Conservation (phyloP, 2,888 invertebrate species). For the Temnothorax ravouxi region DNA sequence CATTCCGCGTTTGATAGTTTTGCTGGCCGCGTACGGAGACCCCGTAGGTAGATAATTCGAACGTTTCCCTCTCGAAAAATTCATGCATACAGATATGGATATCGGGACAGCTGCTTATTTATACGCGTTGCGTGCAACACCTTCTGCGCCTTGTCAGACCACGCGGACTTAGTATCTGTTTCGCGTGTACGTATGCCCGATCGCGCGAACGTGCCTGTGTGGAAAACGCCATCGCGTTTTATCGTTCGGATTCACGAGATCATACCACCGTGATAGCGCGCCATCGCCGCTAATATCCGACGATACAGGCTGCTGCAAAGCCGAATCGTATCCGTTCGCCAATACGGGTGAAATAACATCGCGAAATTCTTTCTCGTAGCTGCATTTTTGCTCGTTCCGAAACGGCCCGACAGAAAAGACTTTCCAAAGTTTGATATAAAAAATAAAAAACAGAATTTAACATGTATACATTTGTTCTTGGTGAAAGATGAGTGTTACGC, state of each 20-base stretch:
- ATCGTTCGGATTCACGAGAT: conserved; percentile 71
- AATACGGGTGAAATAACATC: conserved; percentile 31
- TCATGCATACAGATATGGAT: neutral
- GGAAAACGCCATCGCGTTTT: conserved; percentile 67
- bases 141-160: conserved; percentile 43
- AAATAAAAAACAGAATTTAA: neutral
- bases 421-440: neutral
- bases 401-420: neutral
- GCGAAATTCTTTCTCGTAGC: neutral
- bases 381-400: neutral
- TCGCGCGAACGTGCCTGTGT: neutral
- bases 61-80: neutral
- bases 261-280: conserved; percentile 63
- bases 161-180: conserved; percentile 38
- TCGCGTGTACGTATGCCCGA: neutral
- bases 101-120: conserved; percentile 54
- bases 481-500: neutral
- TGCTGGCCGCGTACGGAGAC: neutral
- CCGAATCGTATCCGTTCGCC: conserved; percentile 36
- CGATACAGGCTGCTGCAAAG: conserved; percentile 44
- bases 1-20: neutral
- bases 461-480: neutral
- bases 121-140: conserved; percentile 71
- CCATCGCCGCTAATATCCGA: conserved; percentile 61
- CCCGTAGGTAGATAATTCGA: neutral